Evolutionary conservation across 2,888 invertebrate species (phyloP), one percentile per base, ranked within the genome.

Genomic region (Ophioninae sp.): DNA sequence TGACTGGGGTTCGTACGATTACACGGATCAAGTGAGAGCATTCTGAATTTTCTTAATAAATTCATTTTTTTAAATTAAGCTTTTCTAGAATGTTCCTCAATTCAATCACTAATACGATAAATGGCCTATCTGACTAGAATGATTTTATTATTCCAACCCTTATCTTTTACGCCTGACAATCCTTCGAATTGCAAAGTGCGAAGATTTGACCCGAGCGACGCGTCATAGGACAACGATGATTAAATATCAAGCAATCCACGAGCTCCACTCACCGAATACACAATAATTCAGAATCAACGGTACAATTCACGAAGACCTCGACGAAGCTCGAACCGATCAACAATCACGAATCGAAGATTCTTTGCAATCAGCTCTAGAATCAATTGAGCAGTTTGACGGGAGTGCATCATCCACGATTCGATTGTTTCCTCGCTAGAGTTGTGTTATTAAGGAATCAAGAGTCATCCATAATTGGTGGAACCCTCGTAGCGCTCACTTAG

Each of bases 401-500:
- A 73, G 17, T 44, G n/a, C 37, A 44, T 61, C 13, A 10, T 61
- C 13, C 58, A 22, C 17, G 39, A 44, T 37, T 13, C 58, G 44
- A 41, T 6, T 6, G 44, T 39, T 7, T 58, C 8, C 17, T 13
- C 51, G 51, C 20, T 7, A 23, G 23, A 59, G 13, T 9, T 41
- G 30, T 3, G 30, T 30, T 30, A 30, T 30, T 1, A 20, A 68
- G 68, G 30, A 68, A 51, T 59, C 13, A 30, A 20, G 22, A 61
- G 61, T 58, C 30, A n/a, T 67, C 67, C 67, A 59, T 59, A 76
- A 74, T 67, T 63, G 20, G 64, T 44, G 59, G 39, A 81, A 80
- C 39, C 67, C n/a, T 51, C 51, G 61, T 37, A 23, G 41, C 61
- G 69, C 59, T 39, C 59, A 20, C 39, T 7, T 22, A 17, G 20